Evolutionary conservation across 2,888 invertebrate species (phyloP).

Genomic region (Saturnia japonica): DNA sequence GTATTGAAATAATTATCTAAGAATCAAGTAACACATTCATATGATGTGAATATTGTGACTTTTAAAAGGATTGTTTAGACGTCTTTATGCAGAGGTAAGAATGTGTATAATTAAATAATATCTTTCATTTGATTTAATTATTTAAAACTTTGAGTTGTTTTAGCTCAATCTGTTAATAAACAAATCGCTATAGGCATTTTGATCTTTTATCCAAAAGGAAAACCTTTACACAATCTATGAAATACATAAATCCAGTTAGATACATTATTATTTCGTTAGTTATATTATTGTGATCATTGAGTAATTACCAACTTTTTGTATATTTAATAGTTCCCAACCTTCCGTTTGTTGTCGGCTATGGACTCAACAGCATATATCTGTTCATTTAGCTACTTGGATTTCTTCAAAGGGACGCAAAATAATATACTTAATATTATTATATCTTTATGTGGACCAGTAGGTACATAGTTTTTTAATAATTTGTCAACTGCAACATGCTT

Average conservation of each 20-base stretch:
- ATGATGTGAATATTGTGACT: constrained; percentile 7
- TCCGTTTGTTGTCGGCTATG: background rate
- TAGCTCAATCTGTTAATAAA: background rate
- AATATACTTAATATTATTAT: background rate
- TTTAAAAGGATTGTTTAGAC: background rate
- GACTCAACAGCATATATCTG: background rate
- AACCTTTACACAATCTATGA: background rate
- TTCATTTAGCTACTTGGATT: background rate
- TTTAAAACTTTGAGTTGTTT: background rate
- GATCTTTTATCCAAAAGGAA: background rate
- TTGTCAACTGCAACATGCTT: background rate
- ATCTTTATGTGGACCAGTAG: background rate
- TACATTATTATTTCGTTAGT: background rate
- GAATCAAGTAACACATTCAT: background rate
- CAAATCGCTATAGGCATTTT: background rate
- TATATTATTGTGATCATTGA: background rate
- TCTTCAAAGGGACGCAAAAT: background rate
- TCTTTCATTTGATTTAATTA: background rate
- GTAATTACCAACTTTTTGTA: background rate
- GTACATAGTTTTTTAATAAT: background rate
- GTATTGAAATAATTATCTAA: background rate
- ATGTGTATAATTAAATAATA: background rate
- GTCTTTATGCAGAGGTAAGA: constrained; percentile 15
- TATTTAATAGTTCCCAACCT: background rate
- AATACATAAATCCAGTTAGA: background rate